Base-by-base conservation (phyloP, 37 sponge, comb jelly and placozoan species). In the Cladorhizidae sp. region DNA sequence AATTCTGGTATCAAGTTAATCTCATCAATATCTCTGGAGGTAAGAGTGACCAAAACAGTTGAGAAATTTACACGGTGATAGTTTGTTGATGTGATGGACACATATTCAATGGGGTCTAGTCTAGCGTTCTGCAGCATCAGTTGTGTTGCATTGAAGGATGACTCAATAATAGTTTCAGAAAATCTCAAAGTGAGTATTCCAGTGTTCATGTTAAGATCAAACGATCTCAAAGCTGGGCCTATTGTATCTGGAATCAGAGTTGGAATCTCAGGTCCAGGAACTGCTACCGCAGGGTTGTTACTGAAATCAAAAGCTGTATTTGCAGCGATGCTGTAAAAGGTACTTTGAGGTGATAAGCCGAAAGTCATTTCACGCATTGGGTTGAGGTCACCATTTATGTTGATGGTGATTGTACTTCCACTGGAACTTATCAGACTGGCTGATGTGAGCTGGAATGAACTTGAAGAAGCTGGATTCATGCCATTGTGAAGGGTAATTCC, bases 91-190 rank as follows among this genome's bases (percentile, higher is more conserved):
- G 83, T 84, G 32, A 79, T 31, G 18, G 82, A 70, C 28, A 85
- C 85, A 70, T 32, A 84, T 50, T 62, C 61, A 12, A 80, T 51
- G 18, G 81, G 77, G 70, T 88, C 89, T 23, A 42, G 62, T 32
- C 55, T 43, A 50, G 88, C 81, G 81, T 85, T 87, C 37, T 87
- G 91, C 21, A 94, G 68, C 67, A 78, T 80, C 14, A 94, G 62
- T 22, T 40, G 75, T 12, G 91, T 78, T 15, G 82, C 28, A 62
- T 90, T 90, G 74, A 96, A 83, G 39, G 77, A 70, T 0, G 70
- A 39, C 9, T 41, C 78, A 21, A 76, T 37, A 20, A 96, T 77
- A 32, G 93, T 87, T 70, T 96, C 97, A 59, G 81, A 83, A 83
- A 93, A 96, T 58, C 70, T 77, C 45, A 96, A 72, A 36, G 56